Conservation (phyloP, 1,140 invertebrate genomes). For the Leucophenga varia region DNA sequence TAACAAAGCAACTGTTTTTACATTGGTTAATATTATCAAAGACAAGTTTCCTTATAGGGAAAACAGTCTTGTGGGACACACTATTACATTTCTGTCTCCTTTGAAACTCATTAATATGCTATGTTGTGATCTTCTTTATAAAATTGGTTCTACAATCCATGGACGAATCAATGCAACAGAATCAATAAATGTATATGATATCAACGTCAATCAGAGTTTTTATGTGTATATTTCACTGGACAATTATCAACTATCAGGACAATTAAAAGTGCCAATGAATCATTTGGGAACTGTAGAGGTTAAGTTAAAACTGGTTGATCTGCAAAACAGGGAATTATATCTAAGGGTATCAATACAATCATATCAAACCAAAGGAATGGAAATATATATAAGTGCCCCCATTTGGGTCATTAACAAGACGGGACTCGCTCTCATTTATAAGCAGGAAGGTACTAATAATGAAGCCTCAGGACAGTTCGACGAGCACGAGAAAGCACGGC, state of each 20-base stretch:
- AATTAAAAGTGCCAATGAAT: slow-evolving; percentile 60
- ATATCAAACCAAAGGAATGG: slow-evolving; percentile 57
- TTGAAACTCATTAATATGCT: slow-evolving; percentile 78
- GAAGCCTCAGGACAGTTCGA: slow-evolving; percentile 91
- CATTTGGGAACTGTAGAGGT: slow-evolving; percentile 58
- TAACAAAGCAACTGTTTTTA: slow-evolving; percentile 36
- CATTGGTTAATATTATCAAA: slow-evolving; percentile 63
- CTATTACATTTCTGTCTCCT: slow-evolving; percentile 79
- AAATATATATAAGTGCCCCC: slow-evolving; percentile 79
- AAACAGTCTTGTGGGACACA: slow-evolving; percentile 74
- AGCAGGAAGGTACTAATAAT: slow-evolving; percentile 78
- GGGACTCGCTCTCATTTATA: slow-evolving; percentile 90
- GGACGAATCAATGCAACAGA: slow-evolving; percentile 65
- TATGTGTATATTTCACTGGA: slow-evolving; percentile 77
- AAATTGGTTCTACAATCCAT: slow-evolving; percentile 56
- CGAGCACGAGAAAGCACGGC: slow-evolving; percentile 91
- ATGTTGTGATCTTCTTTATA: slow-evolving; percentile 71
- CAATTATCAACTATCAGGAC: slow-evolving; percentile 74
- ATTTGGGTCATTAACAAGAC: slow-evolving; percentile 97
- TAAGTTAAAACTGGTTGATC: slow-evolving; percentile 70
- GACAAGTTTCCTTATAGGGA: slow-evolving; percentile 78
- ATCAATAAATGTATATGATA: slow-evolving; percentile 57
- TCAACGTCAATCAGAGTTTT: slow-evolving; percentile 70
- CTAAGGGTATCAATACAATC: slow-evolving; percentile 66
- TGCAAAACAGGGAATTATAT: slow-evolving; percentile 69